Evolutionary conservation across 2,113 vertebrate species (phyloP).

Genomic region (Eublepharis macularius): DNA sequence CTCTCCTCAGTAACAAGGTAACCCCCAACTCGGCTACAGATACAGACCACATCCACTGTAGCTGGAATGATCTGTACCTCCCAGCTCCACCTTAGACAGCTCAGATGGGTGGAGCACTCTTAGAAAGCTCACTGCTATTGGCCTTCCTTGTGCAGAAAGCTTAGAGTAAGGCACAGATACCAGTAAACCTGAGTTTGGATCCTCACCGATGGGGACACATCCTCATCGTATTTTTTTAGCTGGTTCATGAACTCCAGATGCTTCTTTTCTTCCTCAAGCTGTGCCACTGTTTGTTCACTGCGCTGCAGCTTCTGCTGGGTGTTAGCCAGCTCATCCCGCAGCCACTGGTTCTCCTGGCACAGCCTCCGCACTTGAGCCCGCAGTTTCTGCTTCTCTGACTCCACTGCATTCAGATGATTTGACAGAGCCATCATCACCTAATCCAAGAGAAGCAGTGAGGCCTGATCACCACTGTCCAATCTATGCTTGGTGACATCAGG

Average conservation of each 20-base stretch:
- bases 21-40: not conserved
- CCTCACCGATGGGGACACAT: conserved; percentile 84
- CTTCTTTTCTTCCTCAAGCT: conserved; percentile 98
- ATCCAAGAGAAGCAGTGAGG: not conserved
- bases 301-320: conserved; percentile 98
- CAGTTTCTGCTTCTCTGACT: conserved; percentile 98
- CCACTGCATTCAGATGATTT: conserved; percentile 94
- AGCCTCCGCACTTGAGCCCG: conserved; percentile 93
- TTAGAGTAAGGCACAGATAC: not conserved
- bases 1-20: not conserved
- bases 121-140: not conserved
- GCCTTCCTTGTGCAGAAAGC: not conserved
- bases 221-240: conserved; percentile 96
- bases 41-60: not conserved
- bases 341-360: conserved; percentile 99
- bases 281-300: conserved; percentile 95
- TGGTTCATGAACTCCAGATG: conserved; percentile 98
- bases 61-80: not conserved
- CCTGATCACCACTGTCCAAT: not conserved
- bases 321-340: conserved; percentile 94
- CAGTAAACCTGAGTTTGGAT: not conserved
- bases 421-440: conserved; percentile 99
- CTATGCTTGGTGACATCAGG: not conserved
- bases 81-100: not conserved
- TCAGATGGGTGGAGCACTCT: not conserved